phyloP scores from a whole-genome alignment of 1,140 invertebrate species.

The Hypothenemus hampei region DNA sequence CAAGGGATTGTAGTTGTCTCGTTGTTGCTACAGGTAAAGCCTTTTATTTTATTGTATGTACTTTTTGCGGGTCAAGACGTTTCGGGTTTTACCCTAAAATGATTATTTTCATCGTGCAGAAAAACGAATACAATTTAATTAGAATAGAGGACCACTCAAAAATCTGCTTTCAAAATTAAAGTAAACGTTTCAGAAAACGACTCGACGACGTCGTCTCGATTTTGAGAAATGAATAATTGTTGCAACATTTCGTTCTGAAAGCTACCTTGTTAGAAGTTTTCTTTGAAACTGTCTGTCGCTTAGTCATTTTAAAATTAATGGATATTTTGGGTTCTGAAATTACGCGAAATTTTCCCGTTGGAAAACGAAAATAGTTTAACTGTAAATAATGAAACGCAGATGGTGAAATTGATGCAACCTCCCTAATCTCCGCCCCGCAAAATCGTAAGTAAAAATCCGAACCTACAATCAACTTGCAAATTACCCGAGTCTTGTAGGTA shows the following conservation, averaged over 20 bases:
- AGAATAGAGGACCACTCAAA: too few relatives aligned
- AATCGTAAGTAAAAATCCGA: slow-evolving; percentile 13
- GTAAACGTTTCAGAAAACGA: too few relatives aligned
- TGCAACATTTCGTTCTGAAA: background rate
- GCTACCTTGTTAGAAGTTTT: slow-evolving; percentile 8
- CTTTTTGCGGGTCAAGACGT: background rate
- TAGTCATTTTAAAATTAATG: slow-evolving; percentile 8
- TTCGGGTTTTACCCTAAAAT: too few relatives aligned
- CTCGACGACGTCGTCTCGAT: too few relatives aligned
- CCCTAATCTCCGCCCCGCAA: too few relatives aligned
- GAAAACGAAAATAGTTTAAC: background rate
- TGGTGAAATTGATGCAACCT: too few relatives aligned
- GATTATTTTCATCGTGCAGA: too few relatives aligned
- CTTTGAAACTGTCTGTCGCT: background rate
- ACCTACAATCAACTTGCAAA: slow-evolving; percentile 19
- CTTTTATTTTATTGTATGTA: slow-evolving; percentile 2
- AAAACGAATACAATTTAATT: too few relatives aligned
- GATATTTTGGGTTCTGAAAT: slow-evolving; percentile 1
- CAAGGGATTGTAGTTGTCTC: slow-evolving; percentile 87
- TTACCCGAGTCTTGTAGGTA: slow-evolving; percentile 11
- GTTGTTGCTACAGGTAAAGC: slow-evolving; percentile 74
- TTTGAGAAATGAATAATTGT: slow-evolving; percentile 6
- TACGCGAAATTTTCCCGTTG: background rate
- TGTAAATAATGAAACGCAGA: slow-evolving; percentile 11
- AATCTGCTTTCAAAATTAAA: too few relatives aligned